A percentile compares a stretch with the other conserved stretches of the same genome.
phyloP scores from a whole-genome alignment of 2,797 vertebrate species.

The Molothrus aeneus region DNA sequence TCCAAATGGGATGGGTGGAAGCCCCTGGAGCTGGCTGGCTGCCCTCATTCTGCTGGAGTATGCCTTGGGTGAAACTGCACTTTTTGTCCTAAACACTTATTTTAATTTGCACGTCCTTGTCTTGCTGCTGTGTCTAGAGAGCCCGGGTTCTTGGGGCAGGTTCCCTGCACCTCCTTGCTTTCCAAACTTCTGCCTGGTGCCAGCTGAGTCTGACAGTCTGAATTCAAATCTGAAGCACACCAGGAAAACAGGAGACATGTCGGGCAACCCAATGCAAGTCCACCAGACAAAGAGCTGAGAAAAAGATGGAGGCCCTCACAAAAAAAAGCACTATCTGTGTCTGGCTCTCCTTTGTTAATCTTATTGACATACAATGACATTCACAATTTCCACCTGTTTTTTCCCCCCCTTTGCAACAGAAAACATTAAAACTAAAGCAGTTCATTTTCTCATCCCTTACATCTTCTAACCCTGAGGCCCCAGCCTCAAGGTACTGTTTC shows the following conservation, averaged over 20 bases:
- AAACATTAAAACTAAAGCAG: not conserved
- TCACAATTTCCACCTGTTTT: not conserved
- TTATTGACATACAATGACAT: accelerated
- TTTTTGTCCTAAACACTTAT: not conserved
- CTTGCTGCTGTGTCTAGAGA: not conserved
- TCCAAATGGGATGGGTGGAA: not conserved
- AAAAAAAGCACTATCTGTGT: not conserved
- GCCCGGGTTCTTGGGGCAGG: not conserved
- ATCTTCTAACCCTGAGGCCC: not conserved
- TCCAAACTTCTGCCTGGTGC: accelerated
- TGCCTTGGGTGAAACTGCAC: not conserved
- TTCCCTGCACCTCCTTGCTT: not conserved
- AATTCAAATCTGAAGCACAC: not conserved
- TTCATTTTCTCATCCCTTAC: not conserved
- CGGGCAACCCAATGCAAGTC: not conserved
- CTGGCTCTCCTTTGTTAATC: not conserved
- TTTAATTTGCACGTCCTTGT: not conserved
- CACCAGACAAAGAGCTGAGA: not conserved
- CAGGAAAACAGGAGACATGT: not conserved
- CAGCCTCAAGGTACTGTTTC: not conserved
- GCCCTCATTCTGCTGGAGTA: not conserved
- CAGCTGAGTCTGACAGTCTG: not conserved
- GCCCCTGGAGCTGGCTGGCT: not conserved
- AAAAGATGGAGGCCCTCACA: not conserved
- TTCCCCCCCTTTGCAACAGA: not conserved